Evolutionary conservation across 2,888 invertebrate genomes (phyloP).

Genomic region (Cryptosula pallasiana): DNA sequence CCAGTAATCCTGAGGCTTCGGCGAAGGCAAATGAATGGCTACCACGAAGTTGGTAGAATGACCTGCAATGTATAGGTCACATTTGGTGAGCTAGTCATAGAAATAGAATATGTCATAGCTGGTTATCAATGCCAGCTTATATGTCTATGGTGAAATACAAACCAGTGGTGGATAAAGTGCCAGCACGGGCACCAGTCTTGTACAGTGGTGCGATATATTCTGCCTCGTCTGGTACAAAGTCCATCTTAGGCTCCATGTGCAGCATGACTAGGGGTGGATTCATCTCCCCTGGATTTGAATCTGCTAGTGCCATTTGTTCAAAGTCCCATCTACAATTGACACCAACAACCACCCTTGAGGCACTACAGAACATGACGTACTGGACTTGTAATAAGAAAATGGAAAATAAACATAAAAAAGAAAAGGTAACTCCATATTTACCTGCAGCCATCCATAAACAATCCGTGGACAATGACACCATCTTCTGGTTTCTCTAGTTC

Average conservation of each 20-base stretch:
- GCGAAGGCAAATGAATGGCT: constrained; percentile 54
- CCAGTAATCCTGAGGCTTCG: constrained; percentile 70
- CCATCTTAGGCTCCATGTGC: constrained; percentile 62
- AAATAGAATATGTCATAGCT: not conserved
- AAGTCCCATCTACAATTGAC: constrained; percentile 43
- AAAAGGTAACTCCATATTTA: constrained; percentile 27
- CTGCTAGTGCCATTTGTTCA: constrained; percentile 39
- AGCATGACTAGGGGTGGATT: constrained; percentile 67
- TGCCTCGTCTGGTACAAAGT: constrained; percentile 54
- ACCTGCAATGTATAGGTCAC: no score
- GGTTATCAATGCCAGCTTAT: no score
- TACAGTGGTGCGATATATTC: constrained; percentile 52
- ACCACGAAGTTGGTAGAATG: constrained; percentile 55
- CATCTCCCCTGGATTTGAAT: constrained; percentile 64
- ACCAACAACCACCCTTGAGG: no score
- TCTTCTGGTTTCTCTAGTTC: constrained; percentile 42
- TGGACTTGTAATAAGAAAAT: no score
- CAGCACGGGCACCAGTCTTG: constrained; percentile 52
- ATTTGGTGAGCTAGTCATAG: no score
- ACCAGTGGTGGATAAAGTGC: constrained; percentile 56
- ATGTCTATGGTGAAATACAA: constrained; percentile 22
- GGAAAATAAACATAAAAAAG: no score
- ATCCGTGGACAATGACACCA: constrained; percentile 53
- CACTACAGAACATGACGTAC: no score
- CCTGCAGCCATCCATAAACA: constrained; percentile 53